A percentile compares a stretch with the other conserved stretches of the same genome.
phyloP scores from a whole-genome alignment of 2,797 vertebrate species.

The Ambastaia sidthimunki region DNA sequence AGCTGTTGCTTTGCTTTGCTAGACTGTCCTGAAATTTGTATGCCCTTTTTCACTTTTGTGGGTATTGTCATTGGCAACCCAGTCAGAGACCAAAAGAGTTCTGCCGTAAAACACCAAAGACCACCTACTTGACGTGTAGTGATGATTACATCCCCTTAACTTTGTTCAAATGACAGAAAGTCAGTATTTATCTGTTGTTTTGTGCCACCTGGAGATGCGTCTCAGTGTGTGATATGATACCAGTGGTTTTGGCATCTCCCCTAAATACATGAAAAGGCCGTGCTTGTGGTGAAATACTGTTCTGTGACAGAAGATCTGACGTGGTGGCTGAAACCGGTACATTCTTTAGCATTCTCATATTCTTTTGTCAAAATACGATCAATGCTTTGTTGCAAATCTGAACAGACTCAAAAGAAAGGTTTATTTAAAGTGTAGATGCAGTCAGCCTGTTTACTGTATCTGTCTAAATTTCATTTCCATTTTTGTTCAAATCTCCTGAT shows the following conservation, averaged over 20 bases:
- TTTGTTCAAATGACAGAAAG: slow-evolving; percentile 9
- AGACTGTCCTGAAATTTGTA: neutral
- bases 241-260: slow-evolving; percentile 20
- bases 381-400: neutral
- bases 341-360: neutral
- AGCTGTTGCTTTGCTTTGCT: neutral
- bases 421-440: slow-evolving; percentile 10
- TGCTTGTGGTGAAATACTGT: slow-evolving; percentile 8
- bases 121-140: neutral
- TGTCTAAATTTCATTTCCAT: slow-evolving; percentile 2
- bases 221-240: slow-evolving; percentile 22
- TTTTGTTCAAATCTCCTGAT: neutral
- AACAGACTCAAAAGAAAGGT: neutral
- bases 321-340: neutral
- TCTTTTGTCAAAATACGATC: neutral
- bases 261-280: slow-evolving; percentile 16
- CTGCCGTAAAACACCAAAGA: slow-evolving; percentile 1
- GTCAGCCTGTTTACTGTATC: slow-evolving; percentile 6
- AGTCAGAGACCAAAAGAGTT: neutral
- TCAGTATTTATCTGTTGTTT: slow-evolving; percentile 27
- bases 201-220: slow-evolving; percentile 21
- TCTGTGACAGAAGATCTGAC: neutral
- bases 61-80: neutral
- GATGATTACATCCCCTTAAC: slow-evolving; percentile 11
- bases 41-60: neutral